phyloP scores from a whole-genome alignment of 92 coral and sea anemone genomes.

The Epizoanthus fatuus region DNA sequence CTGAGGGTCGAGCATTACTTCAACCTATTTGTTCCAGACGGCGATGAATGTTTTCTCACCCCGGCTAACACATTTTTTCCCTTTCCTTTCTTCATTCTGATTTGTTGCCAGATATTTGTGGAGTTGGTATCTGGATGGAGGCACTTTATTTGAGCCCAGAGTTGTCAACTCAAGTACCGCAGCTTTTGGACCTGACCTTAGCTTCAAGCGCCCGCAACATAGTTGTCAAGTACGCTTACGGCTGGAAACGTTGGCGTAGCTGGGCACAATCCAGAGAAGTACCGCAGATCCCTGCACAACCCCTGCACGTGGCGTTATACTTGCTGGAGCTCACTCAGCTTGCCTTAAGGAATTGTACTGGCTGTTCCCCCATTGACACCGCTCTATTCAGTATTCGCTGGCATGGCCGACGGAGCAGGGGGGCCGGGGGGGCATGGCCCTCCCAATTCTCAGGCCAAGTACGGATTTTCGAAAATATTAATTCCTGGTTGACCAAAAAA shows the following conservation, averaged over 20 bases:
- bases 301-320: neutral
- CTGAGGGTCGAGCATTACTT: no score
- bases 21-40: no score
- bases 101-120: constrained; percentile 33
- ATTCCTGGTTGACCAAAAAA: no score
- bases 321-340: neutral
- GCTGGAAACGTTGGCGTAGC: neutral
- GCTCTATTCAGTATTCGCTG: no score
- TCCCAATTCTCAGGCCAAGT: no score
- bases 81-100: neutral
- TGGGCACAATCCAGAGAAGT: constrained; percentile 20
- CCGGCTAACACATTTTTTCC: neutral
- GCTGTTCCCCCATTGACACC: no score
- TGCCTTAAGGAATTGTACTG: no score
- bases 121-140: constrained; percentile 35
- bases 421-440: no score
- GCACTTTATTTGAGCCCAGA: neutral
- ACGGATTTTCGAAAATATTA: no score
- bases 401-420: no score
- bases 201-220: neutral
- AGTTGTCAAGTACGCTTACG: neutral
- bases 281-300: constrained; percentile 9
- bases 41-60: no score
- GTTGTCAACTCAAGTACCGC: neutral
- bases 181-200: neutral